phyloP scores from a whole-genome alignment of 2,113 vertebrate genomes.

The Penelope pileata region DNA sequence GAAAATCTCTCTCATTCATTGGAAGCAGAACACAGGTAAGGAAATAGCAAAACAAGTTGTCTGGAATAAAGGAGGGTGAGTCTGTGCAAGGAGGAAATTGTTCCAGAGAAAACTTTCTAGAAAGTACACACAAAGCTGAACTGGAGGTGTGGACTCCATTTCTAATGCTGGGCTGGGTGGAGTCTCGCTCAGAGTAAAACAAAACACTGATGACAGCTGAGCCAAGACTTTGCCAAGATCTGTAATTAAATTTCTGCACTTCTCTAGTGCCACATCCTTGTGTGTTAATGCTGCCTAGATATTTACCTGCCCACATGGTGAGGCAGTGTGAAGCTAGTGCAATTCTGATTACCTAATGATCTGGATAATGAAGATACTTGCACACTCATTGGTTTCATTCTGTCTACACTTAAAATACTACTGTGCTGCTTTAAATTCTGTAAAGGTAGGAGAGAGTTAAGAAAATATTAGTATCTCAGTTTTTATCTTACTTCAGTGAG shows the following conservation, averaged over 20 bases:
- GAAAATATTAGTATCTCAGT: not conserved
- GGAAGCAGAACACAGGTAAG: slow-evolving; percentile 97
- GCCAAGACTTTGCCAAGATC: not conserved
- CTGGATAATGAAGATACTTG: not conserved
- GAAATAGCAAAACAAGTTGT: not conserved
- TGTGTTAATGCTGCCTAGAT: not conserved
- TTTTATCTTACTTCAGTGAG: not conserved
- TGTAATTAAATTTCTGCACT: slow-evolving; percentile 39
- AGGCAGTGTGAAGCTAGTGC: not conserved
- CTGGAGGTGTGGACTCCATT: not conserved
- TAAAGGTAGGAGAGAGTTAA: not conserved
- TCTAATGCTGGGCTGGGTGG: not conserved
- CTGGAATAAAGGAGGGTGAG: not conserved
- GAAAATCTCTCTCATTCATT: slow-evolving; percentile 94
- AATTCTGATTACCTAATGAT: not conserved
- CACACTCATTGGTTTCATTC: not conserved
- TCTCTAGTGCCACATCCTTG: not conserved
- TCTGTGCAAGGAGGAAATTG: not conserved
- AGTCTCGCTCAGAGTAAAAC: not conserved
- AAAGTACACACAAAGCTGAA: not conserved
- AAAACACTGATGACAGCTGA: not conserved
- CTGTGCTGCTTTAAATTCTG: not conserved
- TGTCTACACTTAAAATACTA: not conserved
- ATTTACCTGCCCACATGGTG: not conserved
- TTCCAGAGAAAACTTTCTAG: not conserved